Conservation (phyloP, 2,113 vertebrate species). For the Chlorocebus sabaeus region DNA sequence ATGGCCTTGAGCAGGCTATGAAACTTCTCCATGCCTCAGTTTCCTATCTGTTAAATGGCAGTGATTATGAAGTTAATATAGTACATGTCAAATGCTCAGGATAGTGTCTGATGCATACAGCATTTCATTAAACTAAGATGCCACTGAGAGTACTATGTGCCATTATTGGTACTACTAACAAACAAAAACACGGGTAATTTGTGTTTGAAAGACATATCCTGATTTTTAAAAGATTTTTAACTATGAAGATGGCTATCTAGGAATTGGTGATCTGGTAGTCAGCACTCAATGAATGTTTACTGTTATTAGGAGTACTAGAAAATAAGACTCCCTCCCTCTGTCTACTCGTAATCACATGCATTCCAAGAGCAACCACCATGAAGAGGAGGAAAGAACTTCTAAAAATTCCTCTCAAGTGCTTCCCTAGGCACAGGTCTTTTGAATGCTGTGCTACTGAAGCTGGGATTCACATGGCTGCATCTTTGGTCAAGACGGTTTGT, state of each 20-base stretch:
- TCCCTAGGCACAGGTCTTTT: background rate
- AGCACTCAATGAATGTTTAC: background rate
- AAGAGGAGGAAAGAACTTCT: background rate
- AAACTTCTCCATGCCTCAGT: background rate
- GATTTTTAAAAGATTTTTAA: background rate
- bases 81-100: background rate
- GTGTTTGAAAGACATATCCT: background rate
- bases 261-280: background rate
- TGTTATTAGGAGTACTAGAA: background rate
- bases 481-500: background rate
- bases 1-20: background rate
- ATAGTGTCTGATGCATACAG: background rate
- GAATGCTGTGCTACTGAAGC: background rate
- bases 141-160: background rate
- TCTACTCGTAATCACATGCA: background rate
- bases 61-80: background rate
- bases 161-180: background rate
- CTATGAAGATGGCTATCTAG: background rate
- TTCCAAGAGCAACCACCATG: background rate
- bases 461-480: background rate
- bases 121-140: background rate
- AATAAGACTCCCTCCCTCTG: background rate
- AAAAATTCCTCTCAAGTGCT: background rate
- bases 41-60: background rate
- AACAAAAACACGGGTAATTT: background rate